These are phyloP conservation scores for Caracal caracal DNA, from an alignment of 2,113 vertebrate genomes.

Conservation along the genomic window DNA sequence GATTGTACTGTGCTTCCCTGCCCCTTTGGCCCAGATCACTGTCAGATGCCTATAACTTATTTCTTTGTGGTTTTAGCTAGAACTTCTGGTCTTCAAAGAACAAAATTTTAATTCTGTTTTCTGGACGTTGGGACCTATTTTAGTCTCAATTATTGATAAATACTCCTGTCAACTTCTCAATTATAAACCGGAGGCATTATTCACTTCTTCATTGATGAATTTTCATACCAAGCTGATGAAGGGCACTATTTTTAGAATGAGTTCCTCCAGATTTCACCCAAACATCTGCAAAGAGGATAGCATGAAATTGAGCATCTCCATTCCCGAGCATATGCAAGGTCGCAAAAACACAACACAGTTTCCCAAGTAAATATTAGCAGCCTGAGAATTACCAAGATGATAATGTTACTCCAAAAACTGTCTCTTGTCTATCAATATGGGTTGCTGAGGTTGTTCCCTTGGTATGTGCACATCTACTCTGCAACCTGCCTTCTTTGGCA, in stretches of 20 bases:
- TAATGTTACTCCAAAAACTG: background rate
- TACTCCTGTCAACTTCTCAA: background rate
- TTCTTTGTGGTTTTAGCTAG: background rate
- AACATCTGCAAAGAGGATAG: background rate
- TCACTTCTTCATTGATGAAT: background rate
- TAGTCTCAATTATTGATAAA: background rate
- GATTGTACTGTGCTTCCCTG: background rate
- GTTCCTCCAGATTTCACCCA: background rate
- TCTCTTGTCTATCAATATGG: background rate
- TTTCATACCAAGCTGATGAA: background rate
- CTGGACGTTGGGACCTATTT: background rate
- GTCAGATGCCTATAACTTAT: background rate
- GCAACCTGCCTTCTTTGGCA: background rate
- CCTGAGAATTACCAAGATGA: background rate
- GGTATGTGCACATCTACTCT: background rate
- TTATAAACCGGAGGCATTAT: background rate
- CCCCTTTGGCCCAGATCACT: background rate
- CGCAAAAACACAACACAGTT: background rate
- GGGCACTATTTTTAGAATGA: background rate
- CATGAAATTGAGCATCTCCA: background rate
- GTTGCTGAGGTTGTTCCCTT: accelerated
- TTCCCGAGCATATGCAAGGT: background rate
- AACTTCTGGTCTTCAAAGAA: background rate
- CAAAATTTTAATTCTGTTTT: background rate
- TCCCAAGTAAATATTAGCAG: background rate